Conservation (phyloP, 2,888 invertebrate species). For the Opisthograptis luteolata region DNA sequence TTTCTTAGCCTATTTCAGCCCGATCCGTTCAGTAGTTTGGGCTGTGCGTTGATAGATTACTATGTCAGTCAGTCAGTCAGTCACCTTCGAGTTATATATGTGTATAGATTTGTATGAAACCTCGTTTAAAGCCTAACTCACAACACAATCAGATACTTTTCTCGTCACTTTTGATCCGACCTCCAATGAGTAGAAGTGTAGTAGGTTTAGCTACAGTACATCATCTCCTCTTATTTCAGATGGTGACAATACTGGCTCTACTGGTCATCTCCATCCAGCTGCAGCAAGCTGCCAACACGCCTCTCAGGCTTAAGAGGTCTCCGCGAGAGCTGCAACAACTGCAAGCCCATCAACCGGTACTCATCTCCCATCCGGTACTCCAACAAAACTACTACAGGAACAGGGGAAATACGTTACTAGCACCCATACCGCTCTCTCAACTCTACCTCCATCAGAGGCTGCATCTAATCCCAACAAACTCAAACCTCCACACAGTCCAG, state of each 20-base stretch:
- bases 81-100: too few species aligned
- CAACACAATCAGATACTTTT: too few species aligned
- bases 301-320: constrained; percentile 34
- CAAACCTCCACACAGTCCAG: constrained; percentile 49
- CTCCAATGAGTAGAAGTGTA: too few species aligned
- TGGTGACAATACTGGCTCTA: constrained; percentile 49
- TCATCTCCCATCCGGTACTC: constrained; percentile 31
- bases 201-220: too few species aligned
- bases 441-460: constrained; percentile 54
- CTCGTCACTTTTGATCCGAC: too few species aligned
- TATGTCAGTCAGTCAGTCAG: too few species aligned
- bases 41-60: too few species aligned
- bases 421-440: constrained; percentile 53
- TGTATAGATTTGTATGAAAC: too few species aligned
- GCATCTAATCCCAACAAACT: constrained; percentile 62
- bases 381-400: constrained; percentile 28
- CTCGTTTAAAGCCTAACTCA: too few species aligned
- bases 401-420: constrained; percentile 35
- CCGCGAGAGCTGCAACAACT: constrained; percentile 31
- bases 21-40: too few species aligned
- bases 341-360: constrained; percentile 25
- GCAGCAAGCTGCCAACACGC: constrained; percentile 43
- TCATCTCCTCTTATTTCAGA: constrained; percentile 52
- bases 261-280: constrained; percentile 42
- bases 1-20: too few species aligned